Evolutionary conservation across 2,797 vertebrate species (phyloP).

Genomic region (Sebastes taczanowskii): DNA sequence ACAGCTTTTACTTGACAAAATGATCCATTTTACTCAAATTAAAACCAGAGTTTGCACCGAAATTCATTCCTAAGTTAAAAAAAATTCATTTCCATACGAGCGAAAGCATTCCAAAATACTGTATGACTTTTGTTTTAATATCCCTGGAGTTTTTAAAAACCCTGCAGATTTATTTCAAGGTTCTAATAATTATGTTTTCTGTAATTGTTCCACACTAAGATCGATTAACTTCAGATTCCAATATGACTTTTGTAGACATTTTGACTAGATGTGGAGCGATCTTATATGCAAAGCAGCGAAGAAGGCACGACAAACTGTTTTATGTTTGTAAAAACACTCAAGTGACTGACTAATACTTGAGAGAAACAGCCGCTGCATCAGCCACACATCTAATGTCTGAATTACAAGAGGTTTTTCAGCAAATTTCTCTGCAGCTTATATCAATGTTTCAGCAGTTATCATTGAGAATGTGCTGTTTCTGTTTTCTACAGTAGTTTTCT

Average conservation of each 20-base stretch:
- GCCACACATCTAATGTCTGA: neutral
- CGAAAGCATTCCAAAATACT: slow-evolving; percentile 42
- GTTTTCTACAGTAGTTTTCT: neutral
- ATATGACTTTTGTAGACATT: neutral
- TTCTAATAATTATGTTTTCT: neutral
- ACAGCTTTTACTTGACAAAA: neutral
- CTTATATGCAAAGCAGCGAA: neutral
- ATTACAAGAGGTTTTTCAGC: neutral
- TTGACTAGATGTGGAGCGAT: neutral
- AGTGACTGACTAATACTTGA: neutral
- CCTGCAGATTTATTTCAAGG: neutral
- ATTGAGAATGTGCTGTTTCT: neutral
- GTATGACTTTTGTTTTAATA: neutral
- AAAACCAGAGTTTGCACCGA: neutral
- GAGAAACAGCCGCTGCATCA: neutral
- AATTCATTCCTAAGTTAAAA: neutral
- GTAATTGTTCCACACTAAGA: neutral
- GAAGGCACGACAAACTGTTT: neutral
- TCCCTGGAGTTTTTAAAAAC: neutral
- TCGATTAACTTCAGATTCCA: neutral
- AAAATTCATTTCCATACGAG: neutral
- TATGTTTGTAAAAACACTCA: neutral
- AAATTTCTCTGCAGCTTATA: neutral
- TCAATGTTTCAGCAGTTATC: neutral
- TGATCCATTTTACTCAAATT: neutral